These are phyloP conservation scores for Taeniopygia guttata DNA, from an alignment of 2,797 vertebrate genomes.

Conservation along the genomic window DNA sequence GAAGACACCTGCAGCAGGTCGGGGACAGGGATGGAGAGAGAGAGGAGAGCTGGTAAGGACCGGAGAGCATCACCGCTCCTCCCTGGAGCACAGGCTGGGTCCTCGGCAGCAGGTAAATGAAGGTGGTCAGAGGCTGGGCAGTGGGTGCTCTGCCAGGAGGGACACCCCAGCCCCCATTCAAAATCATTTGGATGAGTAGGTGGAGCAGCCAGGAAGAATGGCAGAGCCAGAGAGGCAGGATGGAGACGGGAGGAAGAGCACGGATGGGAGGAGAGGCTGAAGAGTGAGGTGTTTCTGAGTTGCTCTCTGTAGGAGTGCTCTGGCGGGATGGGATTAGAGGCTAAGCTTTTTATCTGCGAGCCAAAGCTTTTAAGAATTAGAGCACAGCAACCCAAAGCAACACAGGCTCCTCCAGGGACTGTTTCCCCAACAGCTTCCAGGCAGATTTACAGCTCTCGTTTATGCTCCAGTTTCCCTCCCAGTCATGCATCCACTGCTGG, in stretches of 20 bases:
- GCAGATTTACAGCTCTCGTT: slow-evolving; percentile 30
- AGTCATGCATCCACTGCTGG: not conserved
- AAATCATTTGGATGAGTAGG: not conserved
- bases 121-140: not conserved
- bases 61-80: rapidly evolving
- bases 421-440: slow-evolving; percentile 22
- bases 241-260: not conserved
- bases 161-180: not conserved
- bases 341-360: slow-evolving; percentile 46
- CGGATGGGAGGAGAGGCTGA: not conserved
- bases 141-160: not conserved
- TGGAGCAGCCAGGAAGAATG: not conserved
- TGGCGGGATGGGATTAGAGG: not conserved
- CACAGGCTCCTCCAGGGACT: slow-evolving; percentile 6
- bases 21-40: not conserved
- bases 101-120: rapidly evolving
- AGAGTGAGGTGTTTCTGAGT: slow-evolving; percentile 9
- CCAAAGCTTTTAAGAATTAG: slow-evolving; percentile 58
- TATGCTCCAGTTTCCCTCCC: slow-evolving; percentile 15
- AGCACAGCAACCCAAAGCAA: slow-evolving; percentile 10
- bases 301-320: not conserved
- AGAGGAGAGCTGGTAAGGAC: not conserved
- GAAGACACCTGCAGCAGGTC: slow-evolving; percentile 82
- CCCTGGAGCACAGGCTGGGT: rapidly evolving
- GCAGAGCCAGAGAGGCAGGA: not conserved